Evolutionary conservation across 2,113 vertebrate genomes (phyloP), one percentile per base, ranked within the genome.

Genomic region (Thinocorus orbignyianus): DNA sequence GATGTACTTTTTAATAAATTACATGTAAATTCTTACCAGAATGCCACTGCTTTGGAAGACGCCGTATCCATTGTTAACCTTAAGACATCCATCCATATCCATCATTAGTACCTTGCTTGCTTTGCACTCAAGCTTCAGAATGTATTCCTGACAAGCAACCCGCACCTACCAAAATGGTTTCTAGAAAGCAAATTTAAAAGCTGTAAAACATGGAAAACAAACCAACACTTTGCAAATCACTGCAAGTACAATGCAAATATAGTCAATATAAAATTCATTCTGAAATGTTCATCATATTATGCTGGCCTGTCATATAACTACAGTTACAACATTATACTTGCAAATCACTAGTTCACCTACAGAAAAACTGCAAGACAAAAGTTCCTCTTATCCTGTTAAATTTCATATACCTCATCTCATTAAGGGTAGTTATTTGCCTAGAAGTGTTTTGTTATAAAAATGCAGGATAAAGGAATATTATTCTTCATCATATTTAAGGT

Each of bases 21-120:
- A 72, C 17, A 79, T n/a, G 61, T 65, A 81, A 86, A 89, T 91
- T 79, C 94, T 95, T 97, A 97, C 93, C 94, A 69, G 81, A 87
- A 84, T n/a, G 13, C 26, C 66, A 57, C 7, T 83, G 42, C 33
- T 90, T 92, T 51, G 71, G 86, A 89, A 92, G 77, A 92, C 62
- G 26, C 48, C 42, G 42, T 35, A 73, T 88, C 71, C 54, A 55
- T 64, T 83, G 66, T 70, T 91, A 84, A 62, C 70, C 65, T 74
- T 48, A 60, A 46, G 70, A 60, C 30, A 90, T 31, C 64, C 33
- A 39, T 82, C 79, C 57, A 22, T 51, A 93, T 78, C 57, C 84
- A n/a, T 91, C 81, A 41, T 52, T 52, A 87, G 61, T 81, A 62
- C 35, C 15, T 22, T 84, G 65, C 80, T 71, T 15, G 6, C 48